These are phyloP conservation scores for Eupeodes latifasciatus DNA, from an alignment of 2,888 invertebrate species.

Conservation along the genomic window DNA sequence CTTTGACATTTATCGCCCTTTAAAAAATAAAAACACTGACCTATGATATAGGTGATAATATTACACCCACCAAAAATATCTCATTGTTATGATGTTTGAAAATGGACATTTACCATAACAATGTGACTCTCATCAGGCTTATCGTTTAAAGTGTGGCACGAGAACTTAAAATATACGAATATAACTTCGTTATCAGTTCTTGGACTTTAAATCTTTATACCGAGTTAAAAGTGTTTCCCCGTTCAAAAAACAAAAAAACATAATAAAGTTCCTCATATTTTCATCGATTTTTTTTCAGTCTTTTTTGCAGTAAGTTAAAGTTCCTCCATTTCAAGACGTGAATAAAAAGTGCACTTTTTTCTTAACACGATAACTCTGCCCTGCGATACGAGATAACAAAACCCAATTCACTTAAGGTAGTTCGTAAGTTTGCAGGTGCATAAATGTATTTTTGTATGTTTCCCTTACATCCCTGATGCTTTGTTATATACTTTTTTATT, in stretches of 20 bases:
- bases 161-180: not conserved
- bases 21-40: conserved; percentile 1
- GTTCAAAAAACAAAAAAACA: not conserved
- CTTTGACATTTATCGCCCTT: not conserved
- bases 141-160: not conserved
- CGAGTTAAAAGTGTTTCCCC: conserved; percentile 14
- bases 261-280: not conserved
- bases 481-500: no score
- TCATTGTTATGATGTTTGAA: not conserved
- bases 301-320: not conserved
- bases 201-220: not conserved
- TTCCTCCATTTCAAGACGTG: not conserved
- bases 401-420: conserved; percentile 44
- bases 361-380: conserved; percentile 26
- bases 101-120: not conserved
- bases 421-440: conserved; percentile 37
- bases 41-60: no score
- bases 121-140: not conserved
- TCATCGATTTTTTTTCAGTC: not conserved
- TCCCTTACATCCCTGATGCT: not conserved
- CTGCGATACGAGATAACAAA: conserved; percentile 41
- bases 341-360: conserved; percentile 23
- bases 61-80: not conserved
- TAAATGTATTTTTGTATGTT: not conserved
- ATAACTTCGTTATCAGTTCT: conserved; percentile 17